A percentile compares a stretch with the other conserved stretches of the same genome.
Conservation (phyloP, 1,140 invertebrate genomes). For the Drosophila quadrilineata region DNA sequence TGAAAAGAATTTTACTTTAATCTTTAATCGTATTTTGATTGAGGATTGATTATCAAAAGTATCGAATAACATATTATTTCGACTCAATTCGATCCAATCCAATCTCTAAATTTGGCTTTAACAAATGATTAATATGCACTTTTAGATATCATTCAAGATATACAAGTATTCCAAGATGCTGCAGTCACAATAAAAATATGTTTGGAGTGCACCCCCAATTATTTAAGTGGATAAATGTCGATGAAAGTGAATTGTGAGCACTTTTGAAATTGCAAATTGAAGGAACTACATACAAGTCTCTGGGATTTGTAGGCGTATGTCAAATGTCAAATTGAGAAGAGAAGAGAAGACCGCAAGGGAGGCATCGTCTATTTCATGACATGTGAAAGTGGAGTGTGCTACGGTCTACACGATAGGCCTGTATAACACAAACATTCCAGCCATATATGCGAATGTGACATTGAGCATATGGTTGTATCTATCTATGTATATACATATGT, state of each 20-base stretch:
- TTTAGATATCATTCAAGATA: too few relatives aligned
- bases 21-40: too few relatives aligned
- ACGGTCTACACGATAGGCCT: neutral
- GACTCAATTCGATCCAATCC: too few relatives aligned
- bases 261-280: constrained; percentile 28
- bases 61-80: too few relatives aligned
- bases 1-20: too few relatives aligned
- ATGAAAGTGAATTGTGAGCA: constrained; percentile 60
- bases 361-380: constrained; percentile 5
- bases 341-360: neutral
- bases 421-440: too few relatives aligned
- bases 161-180: too few relatives aligned
- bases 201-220: constrained; percentile 40
- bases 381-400: constrained; percentile 26
- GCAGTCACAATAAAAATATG: constrained; percentile 4
- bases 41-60: too few relatives aligned
- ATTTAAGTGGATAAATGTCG: constrained; percentile 67
- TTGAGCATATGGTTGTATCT: neutral
- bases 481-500: neutral
- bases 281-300: neutral
- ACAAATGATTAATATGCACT: too few relatives aligned
- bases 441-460: too few relatives aligned
- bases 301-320: constrained; percentile 57
- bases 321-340: constrained; percentile 59
- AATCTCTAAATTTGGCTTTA: too few relatives aligned